A percentile compares a stretch with the other conserved stretches of the same genome.
Conservation (phyloP, 2,888 invertebrate species). For the Hemaris fuciformis region DNA sequence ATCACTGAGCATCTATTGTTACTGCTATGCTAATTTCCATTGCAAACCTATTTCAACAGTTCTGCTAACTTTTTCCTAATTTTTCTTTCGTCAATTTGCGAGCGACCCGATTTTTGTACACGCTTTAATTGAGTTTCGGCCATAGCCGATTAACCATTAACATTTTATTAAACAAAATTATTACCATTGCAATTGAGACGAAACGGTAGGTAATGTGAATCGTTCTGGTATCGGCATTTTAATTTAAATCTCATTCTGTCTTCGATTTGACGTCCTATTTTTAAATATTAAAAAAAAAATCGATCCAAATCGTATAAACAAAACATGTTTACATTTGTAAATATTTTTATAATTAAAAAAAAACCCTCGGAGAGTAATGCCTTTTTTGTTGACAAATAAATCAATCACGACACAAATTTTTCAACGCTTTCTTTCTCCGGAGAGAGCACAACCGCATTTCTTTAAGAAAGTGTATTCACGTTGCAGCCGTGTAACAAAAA, state of each 20-base stretch:
- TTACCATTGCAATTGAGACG: background rate
- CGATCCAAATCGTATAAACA: background rate
- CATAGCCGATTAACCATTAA: background rate
- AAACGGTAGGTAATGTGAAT: background rate
- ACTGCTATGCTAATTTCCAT: conserved; percentile 67
- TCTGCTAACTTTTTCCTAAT: conserved; percentile 10
- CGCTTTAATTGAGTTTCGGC: background rate
- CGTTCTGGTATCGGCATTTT: background rate
- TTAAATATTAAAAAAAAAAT: background rate
- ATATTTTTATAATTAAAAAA: background rate
- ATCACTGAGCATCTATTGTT: conserved; percentile 57
- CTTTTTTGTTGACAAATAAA: background rate
- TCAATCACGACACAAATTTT: conserved; percentile 30
- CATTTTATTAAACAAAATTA: conserved; percentile 14
- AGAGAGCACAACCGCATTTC: conserved; percentile 48
- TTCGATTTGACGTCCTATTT: background rate
- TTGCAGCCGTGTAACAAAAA: conserved; percentile 14
- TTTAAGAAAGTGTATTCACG: conserved; percentile 41
- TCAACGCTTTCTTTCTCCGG: conserved; percentile 52
- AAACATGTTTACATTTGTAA: background rate
- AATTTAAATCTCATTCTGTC: background rate
- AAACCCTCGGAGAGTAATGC: background rate
- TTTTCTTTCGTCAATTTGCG: conserved; percentile 6
- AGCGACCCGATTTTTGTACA: conserved; percentile 8
- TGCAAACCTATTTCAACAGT: conserved; percentile 49